A percentile compares a stretch with the other conserved stretches of the same genome.
Evolutionary conservation across 2,797 vertebrate genomes (phyloP).

Genomic region (Gallinago nigripennis): DNA sequence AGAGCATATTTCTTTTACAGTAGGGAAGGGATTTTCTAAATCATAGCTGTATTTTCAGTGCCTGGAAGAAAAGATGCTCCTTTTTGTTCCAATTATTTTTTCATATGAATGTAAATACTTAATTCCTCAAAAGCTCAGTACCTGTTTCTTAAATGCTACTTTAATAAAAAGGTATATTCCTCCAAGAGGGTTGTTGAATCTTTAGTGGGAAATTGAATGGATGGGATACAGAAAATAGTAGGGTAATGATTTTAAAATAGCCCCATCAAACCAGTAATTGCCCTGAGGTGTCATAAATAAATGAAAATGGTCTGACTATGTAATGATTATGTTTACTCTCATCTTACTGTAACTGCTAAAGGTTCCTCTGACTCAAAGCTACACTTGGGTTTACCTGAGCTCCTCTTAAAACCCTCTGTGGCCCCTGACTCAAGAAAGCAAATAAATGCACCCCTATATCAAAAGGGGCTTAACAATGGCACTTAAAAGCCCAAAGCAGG

Average conservation of each 20-base stretch:
- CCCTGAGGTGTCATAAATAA: conserved; percentile 21
- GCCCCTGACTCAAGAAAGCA: neutral
- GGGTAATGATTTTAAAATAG: conserved; percentile 46
- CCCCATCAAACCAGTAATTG: conserved; percentile 25
- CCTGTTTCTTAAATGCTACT: neutral
- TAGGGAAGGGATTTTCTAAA: neutral
- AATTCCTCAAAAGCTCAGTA: conserved; percentile 17
- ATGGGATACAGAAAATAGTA: conserved; percentile 12
- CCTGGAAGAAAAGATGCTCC: neutral
- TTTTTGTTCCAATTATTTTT: neutral
- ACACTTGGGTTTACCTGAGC: neutral
- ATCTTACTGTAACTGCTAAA: neutral
- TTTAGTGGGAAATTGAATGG: conserved; percentile 15
- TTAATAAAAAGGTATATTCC: conserved; percentile 38
- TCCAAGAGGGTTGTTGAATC: conserved; percentile 9
- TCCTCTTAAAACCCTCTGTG: neutral
- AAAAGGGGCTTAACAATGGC: neutral
- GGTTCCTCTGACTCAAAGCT: neutral
- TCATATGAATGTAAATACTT: neutral
- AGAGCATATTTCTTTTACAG: neutral
- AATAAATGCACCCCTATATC: neutral
- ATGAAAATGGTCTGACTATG: conserved; percentile 16
- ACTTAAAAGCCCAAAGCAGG: neutral
- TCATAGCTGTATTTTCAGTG: neutral
- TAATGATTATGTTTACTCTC: conserved; percentile 6